phyloP scores from a whole-genome alignment of 2,113 vertebrate genomes.

The Xiphophorus couchianus region DNA sequence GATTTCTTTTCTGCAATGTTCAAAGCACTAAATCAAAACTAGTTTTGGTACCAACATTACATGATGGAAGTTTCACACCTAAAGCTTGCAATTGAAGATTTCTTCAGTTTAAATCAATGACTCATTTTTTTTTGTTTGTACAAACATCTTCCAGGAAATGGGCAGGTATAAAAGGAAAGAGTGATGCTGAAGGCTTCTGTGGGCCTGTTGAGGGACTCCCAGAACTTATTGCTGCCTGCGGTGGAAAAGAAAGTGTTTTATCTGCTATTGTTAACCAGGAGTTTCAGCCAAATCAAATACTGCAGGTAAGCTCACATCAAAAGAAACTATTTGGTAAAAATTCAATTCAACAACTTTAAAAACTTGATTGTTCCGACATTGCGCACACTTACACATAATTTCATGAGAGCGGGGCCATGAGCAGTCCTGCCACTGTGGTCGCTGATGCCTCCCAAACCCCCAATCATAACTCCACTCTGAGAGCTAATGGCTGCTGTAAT shows the following conservation, averaged over 20 bases:
- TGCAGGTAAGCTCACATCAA: conserved; percentile 83
- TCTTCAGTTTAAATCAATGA: background rate
- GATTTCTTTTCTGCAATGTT: too few relatives aligned
- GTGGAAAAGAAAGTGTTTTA: conserved; percentile 86
- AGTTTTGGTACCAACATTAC: too few relatives aligned
- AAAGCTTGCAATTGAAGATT: too few relatives aligned
- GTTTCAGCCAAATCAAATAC: conserved; percentile 79
- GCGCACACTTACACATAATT: conserved; percentile 20
- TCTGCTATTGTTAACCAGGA: conserved; percentile 82
- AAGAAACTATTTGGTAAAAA: background rate
- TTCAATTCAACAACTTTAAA: too few relatives aligned
- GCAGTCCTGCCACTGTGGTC: conserved; percentile 85
- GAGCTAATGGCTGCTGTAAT: conserved; percentile 98
- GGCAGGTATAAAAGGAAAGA: conserved; percentile 72
- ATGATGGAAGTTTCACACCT: background rate
- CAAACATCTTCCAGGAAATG: conserved; percentile 81
- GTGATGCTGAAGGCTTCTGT: conserved; percentile 58
- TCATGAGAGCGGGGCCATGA: conserved; percentile 77
- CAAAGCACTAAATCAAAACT: too few relatives aligned
- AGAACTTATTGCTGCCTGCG: conserved; percentile 89
- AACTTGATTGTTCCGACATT: background rate
- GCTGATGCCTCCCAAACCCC: conserved; percentile 91
- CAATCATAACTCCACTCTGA: conserved; percentile 97
- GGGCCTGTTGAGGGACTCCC: conserved; percentile 91
- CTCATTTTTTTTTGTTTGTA: conserved; percentile 5